Conservation (phyloP, 2,113 vertebrate species). For the Maccullochella peelii region DNA sequence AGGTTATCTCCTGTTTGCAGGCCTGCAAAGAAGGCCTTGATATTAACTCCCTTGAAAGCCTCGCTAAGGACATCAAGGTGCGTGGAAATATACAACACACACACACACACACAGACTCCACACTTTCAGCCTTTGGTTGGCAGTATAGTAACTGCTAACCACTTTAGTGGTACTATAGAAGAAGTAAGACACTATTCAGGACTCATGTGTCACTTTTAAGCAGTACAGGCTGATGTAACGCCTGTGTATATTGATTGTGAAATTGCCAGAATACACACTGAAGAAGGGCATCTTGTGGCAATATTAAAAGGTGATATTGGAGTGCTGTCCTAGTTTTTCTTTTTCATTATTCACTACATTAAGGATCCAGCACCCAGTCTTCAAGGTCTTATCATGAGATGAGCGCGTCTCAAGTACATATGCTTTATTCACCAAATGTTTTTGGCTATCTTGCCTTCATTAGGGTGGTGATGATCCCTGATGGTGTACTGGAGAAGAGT, state of each 20-base stretch:
- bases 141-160: background rate
- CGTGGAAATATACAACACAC: conserved; percentile 3
- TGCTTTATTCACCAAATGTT: too few relatives aligned
- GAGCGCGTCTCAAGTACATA: too few relatives aligned
- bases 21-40: conserved; percentile 98
- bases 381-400: too few relatives aligned
- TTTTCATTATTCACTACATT: too few relatives aligned
- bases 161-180: background rate
- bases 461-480: too few relatives aligned
- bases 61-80: conserved; percentile 97
- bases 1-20: conserved; percentile 98
- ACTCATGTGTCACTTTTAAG: background rate
- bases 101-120: conserved; percentile 8
- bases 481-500: too few relatives aligned
- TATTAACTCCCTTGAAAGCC: conserved; percentile 95
- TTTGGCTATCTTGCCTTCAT: too few relatives aligned
- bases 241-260: too few relatives aligned
- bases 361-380: too few relatives aligned
- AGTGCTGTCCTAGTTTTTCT: too few relatives aligned
- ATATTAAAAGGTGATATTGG: too few relatives aligned
- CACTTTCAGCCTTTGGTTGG: background rate
- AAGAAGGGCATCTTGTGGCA: too few relatives aligned
- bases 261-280: background rate
- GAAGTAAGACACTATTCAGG: background rate
- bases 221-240: background rate